Conservation (phyloP, 1,140 invertebrate genomes). For the Wasmannia auropunctata region DNA sequence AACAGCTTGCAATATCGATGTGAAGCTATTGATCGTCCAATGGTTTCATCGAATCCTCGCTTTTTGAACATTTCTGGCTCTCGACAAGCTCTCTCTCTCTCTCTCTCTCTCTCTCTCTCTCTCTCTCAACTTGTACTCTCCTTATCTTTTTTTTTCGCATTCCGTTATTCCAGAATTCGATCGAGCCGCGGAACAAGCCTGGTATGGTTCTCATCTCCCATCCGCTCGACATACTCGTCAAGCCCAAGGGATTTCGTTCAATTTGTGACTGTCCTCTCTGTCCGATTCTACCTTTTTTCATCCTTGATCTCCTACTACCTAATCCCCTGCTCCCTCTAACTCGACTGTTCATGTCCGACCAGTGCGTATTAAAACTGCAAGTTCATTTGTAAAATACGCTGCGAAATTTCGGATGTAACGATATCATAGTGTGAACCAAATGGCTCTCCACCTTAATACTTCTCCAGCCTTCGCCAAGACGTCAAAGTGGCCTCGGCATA, state of each 20-base stretch:
- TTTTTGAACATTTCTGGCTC: constrained; percentile 31
- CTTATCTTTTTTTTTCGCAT: constrained; percentile 21
- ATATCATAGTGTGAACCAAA: background rate
- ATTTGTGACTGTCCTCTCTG: constrained; percentile 68
- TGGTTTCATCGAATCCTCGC: background rate
- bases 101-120: no score
- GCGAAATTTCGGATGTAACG: background rate
- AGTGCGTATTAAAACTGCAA: constrained; percentile 40
- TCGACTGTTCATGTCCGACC: constrained; percentile 26
- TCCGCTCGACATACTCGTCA: constrained; percentile 52
- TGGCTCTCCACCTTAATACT: background rate
- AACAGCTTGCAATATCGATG: background rate
- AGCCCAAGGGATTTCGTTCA: constrained; percentile 72
- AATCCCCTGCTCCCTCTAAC: background rate
- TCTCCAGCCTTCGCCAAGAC: constrained; percentile 8
- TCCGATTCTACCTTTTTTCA: constrained; percentile 16
- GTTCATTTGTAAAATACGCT: background rate
- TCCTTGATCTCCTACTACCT: background rate
- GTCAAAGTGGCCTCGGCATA: constrained; percentile 26
- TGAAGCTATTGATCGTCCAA: constrained; percentile 9
- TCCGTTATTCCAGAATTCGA: constrained; percentile 22
- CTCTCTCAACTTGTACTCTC: constrained; percentile 28
- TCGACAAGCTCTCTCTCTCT: no score
- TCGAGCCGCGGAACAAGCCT: background rate
- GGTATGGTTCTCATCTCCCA: constrained; percentile 28